phyloP scores from a whole-genome alignment of 2,113 vertebrate genomes.

The Rhabdornis inornatus region DNA sequence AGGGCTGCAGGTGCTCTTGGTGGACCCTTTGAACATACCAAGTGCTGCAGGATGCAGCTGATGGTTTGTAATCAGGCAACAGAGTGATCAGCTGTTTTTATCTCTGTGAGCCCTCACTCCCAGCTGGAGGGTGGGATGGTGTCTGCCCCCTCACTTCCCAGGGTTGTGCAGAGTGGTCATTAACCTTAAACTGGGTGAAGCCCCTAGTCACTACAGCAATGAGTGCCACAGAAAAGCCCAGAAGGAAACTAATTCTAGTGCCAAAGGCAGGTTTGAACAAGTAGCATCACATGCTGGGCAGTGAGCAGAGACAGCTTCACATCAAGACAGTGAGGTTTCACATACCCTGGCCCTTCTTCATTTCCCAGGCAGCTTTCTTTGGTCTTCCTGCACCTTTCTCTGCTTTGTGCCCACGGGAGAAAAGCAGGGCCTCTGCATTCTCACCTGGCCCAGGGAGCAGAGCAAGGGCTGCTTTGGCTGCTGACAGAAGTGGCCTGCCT shows the following conservation, averaged over 20 bases:
- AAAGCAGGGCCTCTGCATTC: background rate
- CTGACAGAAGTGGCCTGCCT: background rate
- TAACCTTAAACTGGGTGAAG: background rate
- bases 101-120: background rate
- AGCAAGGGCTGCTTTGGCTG: background rate
- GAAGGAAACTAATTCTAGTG: background rate
- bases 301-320: background rate
- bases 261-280: background rate
- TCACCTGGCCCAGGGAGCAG: background rate
- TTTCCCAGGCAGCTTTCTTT: background rate
- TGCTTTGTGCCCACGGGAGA: background rate
- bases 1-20: background rate
- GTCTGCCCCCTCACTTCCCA: conserved; percentile 13
- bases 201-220: background rate
- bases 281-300: background rate
- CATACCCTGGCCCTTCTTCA: background rate
- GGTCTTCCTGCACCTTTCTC: background rate
- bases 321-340: background rate
- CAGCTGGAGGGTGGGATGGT: background rate
- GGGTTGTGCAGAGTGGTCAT: background rate
- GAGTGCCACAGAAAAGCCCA: background rate
- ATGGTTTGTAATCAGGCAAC: background rate
- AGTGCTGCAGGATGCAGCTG: background rate
- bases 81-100: background rate
- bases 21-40: background rate